phyloP scores from a whole-genome alignment of 2,888 invertebrate genomes.

The Gastracanthus pulcherrimus region DNA sequence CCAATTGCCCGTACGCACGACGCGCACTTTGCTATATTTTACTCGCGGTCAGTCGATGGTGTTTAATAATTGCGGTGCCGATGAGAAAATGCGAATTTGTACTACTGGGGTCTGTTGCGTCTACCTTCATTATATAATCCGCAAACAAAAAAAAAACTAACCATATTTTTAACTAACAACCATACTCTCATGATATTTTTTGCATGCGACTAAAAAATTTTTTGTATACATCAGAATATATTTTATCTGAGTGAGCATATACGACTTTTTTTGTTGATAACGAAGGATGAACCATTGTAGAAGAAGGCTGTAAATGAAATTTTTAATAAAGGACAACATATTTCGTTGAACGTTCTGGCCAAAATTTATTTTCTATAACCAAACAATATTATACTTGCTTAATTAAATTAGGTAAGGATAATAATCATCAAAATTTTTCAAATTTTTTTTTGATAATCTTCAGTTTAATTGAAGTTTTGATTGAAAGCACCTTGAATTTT shows the following conservation, averaged over 20 bases:
- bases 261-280: slow-evolving; percentile 49
- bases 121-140: slow-evolving; percentile 18
- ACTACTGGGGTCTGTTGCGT: slow-evolving; percentile 11
- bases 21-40: background rate
- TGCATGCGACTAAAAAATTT: slow-evolving; percentile 36
- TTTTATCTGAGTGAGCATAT: slow-evolving; percentile 43
- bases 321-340: slow-evolving; percentile 55
- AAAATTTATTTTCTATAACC: slow-evolving; percentile 46
- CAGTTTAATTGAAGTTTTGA: background rate
- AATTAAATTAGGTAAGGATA: background rate
- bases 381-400: background rate
- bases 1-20: background rate
- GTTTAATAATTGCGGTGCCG: background rate
- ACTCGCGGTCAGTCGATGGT: background rate
- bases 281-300: slow-evolving; percentile 41
- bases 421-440: background rate
- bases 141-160: slow-evolving; percentile 7
- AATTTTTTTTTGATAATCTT: background rate
- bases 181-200: slow-evolving; percentile 42
- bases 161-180: slow-evolving; percentile 36
- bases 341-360: slow-evolving; percentile 44
- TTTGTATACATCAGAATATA: slow-evolving; percentile 48
- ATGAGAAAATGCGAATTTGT: slow-evolving; percentile 6
- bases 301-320: slow-evolving; percentile 56
- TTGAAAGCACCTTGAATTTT: background rate